Conservation (phyloP, 2,888 invertebrate species). For the Cylloceria caligata region DNA sequence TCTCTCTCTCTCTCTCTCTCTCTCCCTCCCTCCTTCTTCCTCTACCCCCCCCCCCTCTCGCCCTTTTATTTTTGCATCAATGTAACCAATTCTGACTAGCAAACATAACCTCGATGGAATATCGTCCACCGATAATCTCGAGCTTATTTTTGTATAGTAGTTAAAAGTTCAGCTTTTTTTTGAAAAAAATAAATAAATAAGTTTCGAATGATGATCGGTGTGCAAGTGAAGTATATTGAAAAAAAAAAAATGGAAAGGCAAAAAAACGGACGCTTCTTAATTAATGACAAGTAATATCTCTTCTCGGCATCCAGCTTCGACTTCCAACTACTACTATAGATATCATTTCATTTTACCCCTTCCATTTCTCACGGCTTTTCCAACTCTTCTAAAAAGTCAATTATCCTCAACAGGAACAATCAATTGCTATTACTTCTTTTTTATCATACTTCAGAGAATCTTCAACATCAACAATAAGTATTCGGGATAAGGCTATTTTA, state of each 20-base stretch:
- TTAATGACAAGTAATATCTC: conserved; percentile 78
- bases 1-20: conserved; percentile 66
- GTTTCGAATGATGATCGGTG: conserved; percentile 65
- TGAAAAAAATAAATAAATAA: conserved; percentile 8
- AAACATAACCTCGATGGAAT: conserved; percentile 81
- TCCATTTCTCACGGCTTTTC: conserved; percentile 59
- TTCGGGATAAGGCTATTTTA: conserved; percentile 70
- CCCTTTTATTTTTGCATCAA: conserved; percentile 64
- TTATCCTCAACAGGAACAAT: conserved; percentile 74
- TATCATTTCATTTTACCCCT: conserved; percentile 44
- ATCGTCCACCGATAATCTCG: conserved; percentile 77
- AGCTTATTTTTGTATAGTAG: conserved; percentile 36
- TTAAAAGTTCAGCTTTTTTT: conserved; percentile 20
- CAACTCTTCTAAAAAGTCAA: conserved; percentile 64
- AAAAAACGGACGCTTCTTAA: conserved; percentile 74
- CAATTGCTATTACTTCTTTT: conserved; percentile 73
- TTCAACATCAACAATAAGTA: conserved; percentile 79
- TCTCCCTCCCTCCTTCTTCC: conserved; percentile 65
- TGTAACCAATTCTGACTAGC: conserved; percentile 84
- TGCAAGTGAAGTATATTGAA: conserved; percentile 71
- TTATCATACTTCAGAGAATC: conserved; percentile 72
- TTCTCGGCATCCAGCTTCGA: conserved; percentile 60
- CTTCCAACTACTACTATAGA: conserved; percentile 66
- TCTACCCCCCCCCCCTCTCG: conserved; percentile 68
- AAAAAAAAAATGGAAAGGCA: conserved; percentile 70